Evolutionary conservation across 30 jellyfish, hydroid and myxozoan genomes (phyloP).

Genomic region (Chironex yamaguchii): DNA sequence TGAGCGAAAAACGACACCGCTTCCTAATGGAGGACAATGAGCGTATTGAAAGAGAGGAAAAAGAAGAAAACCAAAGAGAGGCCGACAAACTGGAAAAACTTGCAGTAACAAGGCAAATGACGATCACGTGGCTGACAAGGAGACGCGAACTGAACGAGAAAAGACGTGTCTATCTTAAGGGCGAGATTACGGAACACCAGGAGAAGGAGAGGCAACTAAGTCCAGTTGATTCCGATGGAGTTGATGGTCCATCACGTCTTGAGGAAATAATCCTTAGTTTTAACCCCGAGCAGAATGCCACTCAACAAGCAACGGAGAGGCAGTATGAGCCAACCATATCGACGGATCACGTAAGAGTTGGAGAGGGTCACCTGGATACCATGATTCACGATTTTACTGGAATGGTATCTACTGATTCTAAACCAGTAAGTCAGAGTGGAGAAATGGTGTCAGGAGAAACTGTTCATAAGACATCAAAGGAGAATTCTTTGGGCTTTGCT

Average conservation of each 20-base stretch:
- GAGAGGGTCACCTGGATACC: background rate
- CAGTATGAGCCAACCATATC: background rate
- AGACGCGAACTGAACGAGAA: background rate
- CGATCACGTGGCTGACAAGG: background rate
- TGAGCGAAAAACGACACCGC: conserved; percentile 64
- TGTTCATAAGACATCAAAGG: background rate
- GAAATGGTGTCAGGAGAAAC: background rate
- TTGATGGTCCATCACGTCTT: background rate
- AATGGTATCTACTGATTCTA: background rate
- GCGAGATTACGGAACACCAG: background rate
- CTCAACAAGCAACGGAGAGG: background rate
- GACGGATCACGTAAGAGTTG: background rate
- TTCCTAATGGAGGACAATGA: conserved; percentile 33
- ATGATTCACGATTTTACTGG: background rate
- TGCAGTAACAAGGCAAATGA: background rate
- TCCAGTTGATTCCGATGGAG: background rate
- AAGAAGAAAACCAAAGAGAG: background rate
- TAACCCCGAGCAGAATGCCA: background rate
- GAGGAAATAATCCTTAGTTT: background rate
- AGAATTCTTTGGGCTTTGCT: too few species aligned
- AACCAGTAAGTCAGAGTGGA: background rate
- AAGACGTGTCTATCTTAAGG: background rate
- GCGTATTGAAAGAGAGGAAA: conserved; percentile 1
- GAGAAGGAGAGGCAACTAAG: background rate
- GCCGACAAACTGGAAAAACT: background rate